phyloP scores from a whole-genome alignment of 2,113 vertebrate genomes.

The Rhegmatorhina hoffmannsi region DNA sequence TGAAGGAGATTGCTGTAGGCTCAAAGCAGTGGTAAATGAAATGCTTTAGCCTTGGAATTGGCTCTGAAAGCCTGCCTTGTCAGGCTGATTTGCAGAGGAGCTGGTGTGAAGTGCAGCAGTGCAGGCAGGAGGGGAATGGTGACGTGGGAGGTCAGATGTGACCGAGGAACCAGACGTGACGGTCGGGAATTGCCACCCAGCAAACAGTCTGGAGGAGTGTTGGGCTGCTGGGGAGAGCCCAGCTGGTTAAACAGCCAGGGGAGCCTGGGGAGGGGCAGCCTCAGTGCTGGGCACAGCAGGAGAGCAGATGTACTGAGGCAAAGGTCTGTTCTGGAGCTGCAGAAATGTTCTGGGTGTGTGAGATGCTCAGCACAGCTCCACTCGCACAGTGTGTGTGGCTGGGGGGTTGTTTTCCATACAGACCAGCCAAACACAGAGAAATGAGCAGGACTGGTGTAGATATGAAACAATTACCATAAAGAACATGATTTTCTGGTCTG shows the following conservation, averaged over 20 bases:
- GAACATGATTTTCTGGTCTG: not conserved
- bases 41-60: not conserved
- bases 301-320: not conserved
- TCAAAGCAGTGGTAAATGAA: not conserved
- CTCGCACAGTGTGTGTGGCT: no score
- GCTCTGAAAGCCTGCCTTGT: not conserved
- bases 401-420: not conserved
- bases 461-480: not conserved
- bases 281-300: not conserved
- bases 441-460: not conserved
- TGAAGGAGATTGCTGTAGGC: not conserved
- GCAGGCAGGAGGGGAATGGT: not conserved
- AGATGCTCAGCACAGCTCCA: not conserved
- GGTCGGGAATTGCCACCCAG: not conserved
- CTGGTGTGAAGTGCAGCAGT: not conserved
- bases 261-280: not conserved
- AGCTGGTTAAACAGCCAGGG: not conserved
- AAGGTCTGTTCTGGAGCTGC: not conserved
- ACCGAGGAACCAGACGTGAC: not conserved
- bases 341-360: not conserved
- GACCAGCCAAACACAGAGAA: not conserved
- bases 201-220: not conserved
- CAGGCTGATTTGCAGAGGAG: not conserved
- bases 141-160: not conserved
- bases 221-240: not conserved